Percentiles rank a stretch among this genome's conserved stretches.
Conservation (phyloP, 2,113 vertebrate genomes). For the Toxotes chatareus region DNA sequence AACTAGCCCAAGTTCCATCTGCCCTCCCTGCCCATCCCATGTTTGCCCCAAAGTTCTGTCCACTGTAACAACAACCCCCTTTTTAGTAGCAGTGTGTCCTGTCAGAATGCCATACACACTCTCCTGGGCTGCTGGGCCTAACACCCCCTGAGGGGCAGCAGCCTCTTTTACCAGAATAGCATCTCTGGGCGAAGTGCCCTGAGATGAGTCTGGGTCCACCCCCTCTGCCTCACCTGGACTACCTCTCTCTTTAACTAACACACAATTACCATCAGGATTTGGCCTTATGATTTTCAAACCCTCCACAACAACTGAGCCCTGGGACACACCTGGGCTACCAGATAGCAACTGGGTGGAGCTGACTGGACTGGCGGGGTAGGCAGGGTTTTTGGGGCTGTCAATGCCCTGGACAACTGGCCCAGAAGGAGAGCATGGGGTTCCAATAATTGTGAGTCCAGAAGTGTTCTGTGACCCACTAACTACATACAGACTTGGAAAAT, state of each 20-base stretch:
- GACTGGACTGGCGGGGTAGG: constrained; percentile 15
- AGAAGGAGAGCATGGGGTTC: constrained; percentile 10
- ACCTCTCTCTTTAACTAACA: constrained; percentile 37
- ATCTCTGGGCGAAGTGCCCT: constrained; percentile 65
- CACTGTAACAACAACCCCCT: background rate
- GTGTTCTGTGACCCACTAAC: constrained; percentile 54
- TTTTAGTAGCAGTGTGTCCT: constrained; percentile 29
- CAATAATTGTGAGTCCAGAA: constrained; percentile 35
- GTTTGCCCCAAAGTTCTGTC: constrained; percentile 22
- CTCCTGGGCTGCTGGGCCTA: constrained; percentile 58
- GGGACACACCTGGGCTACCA: constrained; percentile 31
- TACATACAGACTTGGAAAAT: constrained; percentile 60
- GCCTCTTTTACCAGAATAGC: constrained; percentile 64
- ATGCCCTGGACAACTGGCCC: constrained; percentile 37
- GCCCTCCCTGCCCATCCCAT: constrained; percentile 24
- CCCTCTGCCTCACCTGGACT: background rate
- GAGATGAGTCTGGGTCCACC: constrained; percentile 52
- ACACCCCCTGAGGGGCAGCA: constrained; percentile 73
- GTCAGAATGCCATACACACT: constrained; percentile 35
- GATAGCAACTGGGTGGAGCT: constrained; percentile 56
- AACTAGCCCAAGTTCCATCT: constrained; percentile 15
- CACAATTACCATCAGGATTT: constrained; percentile 39
- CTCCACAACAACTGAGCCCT: constrained; percentile 12
- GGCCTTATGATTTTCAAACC: constrained; percentile 51
- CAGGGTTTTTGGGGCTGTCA: constrained; percentile 21